Evolutionary conservation across 2,113 vertebrate genomes (phyloP), one percentile per base, ranked within the genome.

Genomic region (Peromyscus californicus): DNA sequence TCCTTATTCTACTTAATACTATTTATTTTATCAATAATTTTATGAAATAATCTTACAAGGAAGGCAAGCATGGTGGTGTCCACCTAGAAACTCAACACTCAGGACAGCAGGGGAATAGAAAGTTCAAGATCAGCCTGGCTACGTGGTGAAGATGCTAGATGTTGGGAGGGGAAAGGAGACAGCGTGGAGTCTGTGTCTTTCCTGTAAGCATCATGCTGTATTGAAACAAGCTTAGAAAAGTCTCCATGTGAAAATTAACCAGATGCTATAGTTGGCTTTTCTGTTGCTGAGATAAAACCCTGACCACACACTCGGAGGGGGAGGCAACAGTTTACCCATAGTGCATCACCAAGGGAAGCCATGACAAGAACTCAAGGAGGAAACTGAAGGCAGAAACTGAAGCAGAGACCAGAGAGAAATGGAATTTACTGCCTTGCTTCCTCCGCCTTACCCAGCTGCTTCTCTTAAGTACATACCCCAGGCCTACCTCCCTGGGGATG

Each of bases 161-260:
- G 0, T 29, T 15, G 84, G 29, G 33, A 51, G 26, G 72, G 61
- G 7, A 17, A 31, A n/a, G 26, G 6, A 4, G n/a, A n/a, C 75
- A 48, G 10, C 29, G 82, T 10, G 63, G 21, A 57, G 2, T 15
- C 39, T 59, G 1, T 82, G 19, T 82, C 19, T 9, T 87, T 90
- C 24, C 7, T 67, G 93, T 24, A 96, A 88, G 78, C 76, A n/a
- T 7, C 75, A 22, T 67, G 7, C 17, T 33, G 2, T 65, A 67
- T 48, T 31, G 95, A 92, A 94, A 92, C 85, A 59, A 12, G 29
- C 45, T 78, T 78, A 31, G 45, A 33, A 33, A 16, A 51, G 51
- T 33, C 7, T 93, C 39, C 74, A 78, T 36, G 36, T 93, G 83
- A 95, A 93, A 91, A 74, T n/a, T 54, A 92, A n/a, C 19, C 79